A percentile compares a stretch with the other conserved stretches of the same genome.
These are phyloP conservation scores for Chlorocebus sabaeus DNA, from an alignment of 2,113 vertebrate species.

Conservation along the genomic window DNA sequence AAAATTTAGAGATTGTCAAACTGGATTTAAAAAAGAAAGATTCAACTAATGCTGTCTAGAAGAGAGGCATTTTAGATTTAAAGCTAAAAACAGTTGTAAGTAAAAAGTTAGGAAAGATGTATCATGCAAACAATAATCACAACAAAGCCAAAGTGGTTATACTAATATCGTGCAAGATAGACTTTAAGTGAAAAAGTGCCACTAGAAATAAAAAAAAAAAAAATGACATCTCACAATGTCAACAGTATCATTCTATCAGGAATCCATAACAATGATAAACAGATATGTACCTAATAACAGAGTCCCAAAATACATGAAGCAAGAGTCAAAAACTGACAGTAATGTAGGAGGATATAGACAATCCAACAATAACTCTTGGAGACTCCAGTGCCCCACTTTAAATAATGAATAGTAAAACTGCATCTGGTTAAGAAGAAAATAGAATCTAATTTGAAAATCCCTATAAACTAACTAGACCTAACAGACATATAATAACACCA, in stretches of 20 bases:
- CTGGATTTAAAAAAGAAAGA: no score
- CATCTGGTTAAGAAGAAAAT: not conserved
- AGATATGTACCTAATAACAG: not conserved
- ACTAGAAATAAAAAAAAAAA: no score
- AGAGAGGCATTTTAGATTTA: not conserved
- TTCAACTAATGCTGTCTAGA: not conserved
- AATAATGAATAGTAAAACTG: not conserved
- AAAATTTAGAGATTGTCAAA: no score
- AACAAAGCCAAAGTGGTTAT: no score
- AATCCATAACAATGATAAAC: not conserved
- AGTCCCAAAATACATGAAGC: not conserved
- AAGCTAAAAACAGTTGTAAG: not conserved
- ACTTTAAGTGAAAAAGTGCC: no score
- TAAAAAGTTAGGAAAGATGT: not conserved
- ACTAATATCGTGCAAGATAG: no score
- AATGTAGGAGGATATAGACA: not conserved
- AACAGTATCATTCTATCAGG: not conserved
- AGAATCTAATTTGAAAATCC: not conserved
- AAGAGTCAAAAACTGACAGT: not conserved
- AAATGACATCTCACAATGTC: not conserved
- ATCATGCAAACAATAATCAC: no score
- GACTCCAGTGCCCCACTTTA: not conserved
- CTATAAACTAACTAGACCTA: not conserved
- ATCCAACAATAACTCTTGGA: not conserved
- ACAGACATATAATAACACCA: not conserved